Base-by-base conservation (phyloP, 2,888 invertebrate genomes). In the Amblyteles armatorius region DNA sequence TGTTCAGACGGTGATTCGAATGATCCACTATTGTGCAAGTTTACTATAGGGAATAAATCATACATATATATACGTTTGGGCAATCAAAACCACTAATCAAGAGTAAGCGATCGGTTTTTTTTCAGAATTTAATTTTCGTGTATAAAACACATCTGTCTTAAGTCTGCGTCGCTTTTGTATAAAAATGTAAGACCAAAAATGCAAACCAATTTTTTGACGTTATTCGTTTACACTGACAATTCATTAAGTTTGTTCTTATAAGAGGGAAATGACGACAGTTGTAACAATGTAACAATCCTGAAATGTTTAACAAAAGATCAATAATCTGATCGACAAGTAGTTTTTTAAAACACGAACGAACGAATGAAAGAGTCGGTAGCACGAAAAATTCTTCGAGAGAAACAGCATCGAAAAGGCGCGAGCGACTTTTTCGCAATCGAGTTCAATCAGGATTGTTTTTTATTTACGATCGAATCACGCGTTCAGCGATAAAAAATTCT, bases 11-110 rank as follows among this genome's bases (percentile, higher is more conserved):
- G 22, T 26, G 52, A 36, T n/a, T 68, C 60, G 68, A 68, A 16
- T 48, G 55, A 52, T 26, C 16, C 16, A 36, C 50, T 36, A n/a
- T 50, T 71, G 50, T 71, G 50, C 63, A 69, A 72, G 9, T 29
- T 26, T 40, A 7, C 2, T 55, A 13, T n/a, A 44, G n/a, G 11
- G 11, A 57, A 40, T 9, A 2, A 16, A 26, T 16, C 0, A 44
- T 13, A 13, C 13, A 44, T 40, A 40, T 40, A 40, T n/a, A 48
- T 11, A 63, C 63, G 6, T 6, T 6, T 74, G 33, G 29, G 63
- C 48, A 74, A 63, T 48, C 29, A 40, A 26, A 44, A 44, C 50
- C n/a, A 63, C 26, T 13, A 73, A 60, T 63, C 11, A 33, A 19
- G 33, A 29, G 40, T 19, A 60, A 26, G 26, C 26, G 7, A 57